Percentiles rank a stretch among this genome's conserved stretches.
These are phyloP conservation scores for Aurelia aurita DNA, from an alignment of 30 jellyfish, hydroid and myxozoan species.

Conservation along the genomic window DNA sequence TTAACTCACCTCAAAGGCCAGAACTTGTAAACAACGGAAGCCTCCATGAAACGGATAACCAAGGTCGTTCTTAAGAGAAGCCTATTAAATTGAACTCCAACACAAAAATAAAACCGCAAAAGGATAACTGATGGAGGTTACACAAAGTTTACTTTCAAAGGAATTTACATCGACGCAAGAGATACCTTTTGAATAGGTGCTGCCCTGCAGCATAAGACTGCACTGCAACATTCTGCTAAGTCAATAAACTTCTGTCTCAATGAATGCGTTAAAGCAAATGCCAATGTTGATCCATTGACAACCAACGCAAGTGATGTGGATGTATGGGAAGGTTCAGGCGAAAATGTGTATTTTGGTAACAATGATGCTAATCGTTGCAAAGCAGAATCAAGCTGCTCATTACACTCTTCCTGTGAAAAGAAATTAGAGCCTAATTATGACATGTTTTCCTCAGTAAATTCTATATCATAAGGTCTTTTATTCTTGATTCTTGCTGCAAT, in stretches of 20 bases:
- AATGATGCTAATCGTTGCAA: constrained; percentile 53
- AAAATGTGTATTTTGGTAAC: constrained; percentile 62
- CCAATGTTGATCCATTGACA: constrained; percentile 84
- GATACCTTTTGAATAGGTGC: constrained; percentile 96
- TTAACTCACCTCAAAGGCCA: too few relatives aligned
- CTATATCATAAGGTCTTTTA: too few relatives aligned
- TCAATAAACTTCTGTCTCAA: constrained; percentile 82
- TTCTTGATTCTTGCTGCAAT: too few relatives aligned
- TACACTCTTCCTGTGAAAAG: constrained; percentile 74
- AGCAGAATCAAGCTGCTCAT: constrained; percentile 79
- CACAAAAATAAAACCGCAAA: too few relatives aligned
- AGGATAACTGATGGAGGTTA: too few relatives aligned
- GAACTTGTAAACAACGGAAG: too few relatives aligned
- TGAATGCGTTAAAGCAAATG: constrained; percentile 84
- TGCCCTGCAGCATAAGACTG: constrained; percentile 96
- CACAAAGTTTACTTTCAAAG: too few relatives aligned
- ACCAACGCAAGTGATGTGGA: constrained; percentile 83
- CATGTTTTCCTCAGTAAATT: too few relatives aligned
- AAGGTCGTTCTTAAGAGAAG: too few relatives aligned
- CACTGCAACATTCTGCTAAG: constrained; percentile 78
- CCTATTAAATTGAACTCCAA: too few relatives aligned
- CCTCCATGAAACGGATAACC: too few relatives aligned
- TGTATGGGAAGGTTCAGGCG: constrained; percentile 40
- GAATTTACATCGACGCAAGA: neutral
- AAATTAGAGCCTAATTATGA: neutral